phyloP scores from a whole-genome alignment of 2,113 vertebrate genomes.

The Gavia stellata region DNA sequence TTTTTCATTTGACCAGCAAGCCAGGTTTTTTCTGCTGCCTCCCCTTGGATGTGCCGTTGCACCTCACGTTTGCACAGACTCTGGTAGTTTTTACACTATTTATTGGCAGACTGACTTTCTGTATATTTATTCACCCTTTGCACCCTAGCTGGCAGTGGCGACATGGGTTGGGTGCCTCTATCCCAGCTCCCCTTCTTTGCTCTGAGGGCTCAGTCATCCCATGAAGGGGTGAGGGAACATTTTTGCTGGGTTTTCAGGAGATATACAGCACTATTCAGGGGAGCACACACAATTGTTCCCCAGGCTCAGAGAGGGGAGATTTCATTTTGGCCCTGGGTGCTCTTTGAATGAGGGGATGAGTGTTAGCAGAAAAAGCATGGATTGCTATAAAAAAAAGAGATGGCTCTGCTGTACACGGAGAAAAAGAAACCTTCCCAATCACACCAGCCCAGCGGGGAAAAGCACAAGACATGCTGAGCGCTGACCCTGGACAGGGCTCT shows the following conservation, averaged over 20 bases:
- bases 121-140: not conserved
- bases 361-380: not conserved
- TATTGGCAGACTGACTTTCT: not conserved
- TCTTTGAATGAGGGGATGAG: not conserved
- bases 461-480: rapidly evolving
- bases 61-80: not conserved
- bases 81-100: not conserved
- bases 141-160: not conserved
- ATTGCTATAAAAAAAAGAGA: not conserved
- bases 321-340: not conserved
- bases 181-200: not conserved
- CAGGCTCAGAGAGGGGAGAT: not conserved
- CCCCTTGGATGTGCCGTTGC: too few relatives aligned
- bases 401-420: not conserved
- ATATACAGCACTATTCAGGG: not conserved
- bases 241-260: not conserved
- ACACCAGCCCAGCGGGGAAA: not conserved
- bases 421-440: not conserved
- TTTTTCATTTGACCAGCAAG: not conserved
- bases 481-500: not conserved
- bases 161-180: rapidly evolving
- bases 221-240: not conserved
- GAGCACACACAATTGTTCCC: not conserved
- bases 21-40: not conserved
- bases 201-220: not conserved